These are phyloP conservation scores for Aurelia coerulea DNA, from an alignment of 30 jellyfish, hydroid and myxozoan genomes.

Conservation along the genomic window DNA sequence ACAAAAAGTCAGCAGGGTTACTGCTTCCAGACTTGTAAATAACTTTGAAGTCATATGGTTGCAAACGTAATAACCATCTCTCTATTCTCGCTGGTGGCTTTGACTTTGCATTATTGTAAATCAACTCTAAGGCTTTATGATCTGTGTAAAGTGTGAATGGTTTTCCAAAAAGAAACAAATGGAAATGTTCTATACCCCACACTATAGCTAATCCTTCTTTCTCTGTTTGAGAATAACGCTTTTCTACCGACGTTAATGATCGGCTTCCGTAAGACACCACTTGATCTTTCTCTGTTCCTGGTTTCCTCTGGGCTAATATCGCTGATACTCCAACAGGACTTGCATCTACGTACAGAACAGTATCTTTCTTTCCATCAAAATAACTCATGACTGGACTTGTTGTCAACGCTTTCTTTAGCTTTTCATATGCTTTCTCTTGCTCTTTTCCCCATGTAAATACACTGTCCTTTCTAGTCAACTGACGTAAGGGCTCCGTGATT, in stretches of 20 bases:
- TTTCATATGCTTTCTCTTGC: constrained; percentile 22
- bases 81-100: constrained; percentile 34
- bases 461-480: constrained; percentile 26
- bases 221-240: constrained; percentile 51
- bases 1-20: constrained; percentile 45
- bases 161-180: constrained; percentile 11
- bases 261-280: constrained; percentile 40
- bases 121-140: constrained; percentile 38
- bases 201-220: constrained; percentile 33
- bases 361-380: constrained; percentile 33
- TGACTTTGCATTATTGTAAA: constrained; percentile 2
- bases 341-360: constrained; percentile 45
- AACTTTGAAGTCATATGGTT: constrained; percentile 11
- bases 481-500: constrained; percentile 40
- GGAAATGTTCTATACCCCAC: constrained; percentile 39
- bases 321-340: constrained; percentile 63
- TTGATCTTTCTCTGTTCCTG: not conserved
- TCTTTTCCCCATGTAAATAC: not conserved
- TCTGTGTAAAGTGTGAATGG: constrained; percentile 26
- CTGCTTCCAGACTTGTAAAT: constrained; percentile 18
- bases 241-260: constrained; percentile 5
- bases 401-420: constrained; percentile 6
- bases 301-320: constrained; percentile 17
- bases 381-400: constrained; percentile 12
- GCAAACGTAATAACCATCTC: constrained; percentile 29